Base-by-base conservation (phyloP, 2,797 vertebrate genomes). In the Pseudochaenichthys georgianus region DNA sequence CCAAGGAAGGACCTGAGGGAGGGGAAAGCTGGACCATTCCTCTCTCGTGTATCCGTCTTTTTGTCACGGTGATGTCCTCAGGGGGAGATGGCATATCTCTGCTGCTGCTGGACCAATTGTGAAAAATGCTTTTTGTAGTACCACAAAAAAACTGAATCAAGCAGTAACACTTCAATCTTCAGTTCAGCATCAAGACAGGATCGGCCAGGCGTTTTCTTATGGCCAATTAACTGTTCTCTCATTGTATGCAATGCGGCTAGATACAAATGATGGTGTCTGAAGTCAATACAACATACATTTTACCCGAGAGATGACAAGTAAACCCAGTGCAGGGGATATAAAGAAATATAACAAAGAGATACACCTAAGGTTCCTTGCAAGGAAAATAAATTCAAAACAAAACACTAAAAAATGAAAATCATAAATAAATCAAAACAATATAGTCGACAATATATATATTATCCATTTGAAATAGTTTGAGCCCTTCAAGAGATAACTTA, bases 241-340 rank as follows among this genome's bases (percentile, higher is more conserved):
- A 75, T 89, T 70, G 46, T 63, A 75, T 70, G 46, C 66, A n/a
- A 38, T 19, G 42, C 46, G 15, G 31, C 69, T 45, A 4, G 13
- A 66, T 69, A 15, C 13, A 66, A 77, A 54, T 31, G 62, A 66
- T 47, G 59, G 45, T 45, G 47, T 45, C 64, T 64, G 60, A 61
- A 53, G 68, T 81, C 68, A 43, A 52, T 54, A 68, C 64, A 75
- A 77, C 51, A 47, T 48, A 59, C 47, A 34, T 58, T 71, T 53
- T 53, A 53, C 34, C 21, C 11, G 13, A 21, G 43, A 71, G 17
- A 61, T 16, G 13, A 57, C 31, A 16, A 5, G 9, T 41, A 31
- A 77, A 70, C 4, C 17, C 11, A 15, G 0, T 15, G 16, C 43
- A 31, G 38, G 52, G 34, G 54, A 42, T 41, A 19, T 38, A 38